Base-by-base conservation (phyloP, 2,888 invertebrate species). In the Macrosiphum euphorbiae region DNA sequence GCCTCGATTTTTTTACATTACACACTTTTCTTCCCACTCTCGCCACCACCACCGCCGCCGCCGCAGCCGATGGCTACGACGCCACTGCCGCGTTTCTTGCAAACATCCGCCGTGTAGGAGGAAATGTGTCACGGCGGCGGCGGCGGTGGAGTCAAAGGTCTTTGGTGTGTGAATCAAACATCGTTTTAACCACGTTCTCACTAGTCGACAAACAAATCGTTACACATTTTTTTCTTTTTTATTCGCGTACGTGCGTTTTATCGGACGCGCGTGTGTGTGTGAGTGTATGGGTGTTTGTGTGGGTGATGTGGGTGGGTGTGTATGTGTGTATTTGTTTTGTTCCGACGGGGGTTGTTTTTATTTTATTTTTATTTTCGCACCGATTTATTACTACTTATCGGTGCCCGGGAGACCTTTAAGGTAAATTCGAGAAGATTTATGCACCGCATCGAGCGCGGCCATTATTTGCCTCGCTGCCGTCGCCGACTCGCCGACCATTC, bases 381-480 rank as follows among this genome's bases (percentile, higher is more conserved):
- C 92, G 50, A 92, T 92, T 92, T 92, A 92, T 92, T 92, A 88
- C 50, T 92, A 87, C 92, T 92, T 92, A 92, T 92, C 92, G 35
- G 87, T 41, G 50, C 67, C 87, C 92, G 41, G 20, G 87, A 67
- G 61, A 67, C 67, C 41, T 50, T 87, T 28, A 50, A 87, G 92
- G 92, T 87, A 92, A 92, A 92, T 92, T 92, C 92, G 20, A 92
- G 20, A 67, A 88, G 92, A 92, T 92, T 92, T 92, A 92, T 92
- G 61, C 87, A 55, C 16, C 91, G 20, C 87, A 47, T 47, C 86
- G 26, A 50, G 20, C 41, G 50, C 61, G 35, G 50, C 92, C 28
- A 50, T 61, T 86, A 86, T 86, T 61, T 67, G 28, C 50, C 89
- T n/a, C 4, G 5, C 78, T 78, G 78, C 50, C n/a, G 16, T 61